Percentiles rank a stretch among this genome's conserved stretches.
Evolutionary conservation across 2,113 vertebrate genomes (phyloP).

Genomic region (Neopipo cinnamomea): DNA sequence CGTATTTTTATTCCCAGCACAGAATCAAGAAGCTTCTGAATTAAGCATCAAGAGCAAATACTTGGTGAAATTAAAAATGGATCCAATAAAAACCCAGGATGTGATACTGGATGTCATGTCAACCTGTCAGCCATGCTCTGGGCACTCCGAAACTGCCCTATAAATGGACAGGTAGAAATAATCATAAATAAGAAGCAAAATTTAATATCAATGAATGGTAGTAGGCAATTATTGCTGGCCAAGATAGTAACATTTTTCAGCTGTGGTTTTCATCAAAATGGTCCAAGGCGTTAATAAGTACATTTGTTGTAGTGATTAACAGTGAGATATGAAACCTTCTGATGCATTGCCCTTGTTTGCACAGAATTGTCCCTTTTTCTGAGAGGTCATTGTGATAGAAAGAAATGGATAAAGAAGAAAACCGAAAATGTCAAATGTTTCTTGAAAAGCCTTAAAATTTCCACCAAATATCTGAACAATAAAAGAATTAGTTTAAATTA

Average conservation of each 20-base stretch:
- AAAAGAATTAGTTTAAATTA: neutral
- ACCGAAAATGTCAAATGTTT: neutral
- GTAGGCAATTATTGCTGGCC: neutral
- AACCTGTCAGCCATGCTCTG: neutral
- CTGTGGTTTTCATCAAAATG: neutral
- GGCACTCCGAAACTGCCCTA: neutral
- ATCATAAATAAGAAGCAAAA: neutral
- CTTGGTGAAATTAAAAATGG: constrained; percentile 25
- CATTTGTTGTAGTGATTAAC: neutral
- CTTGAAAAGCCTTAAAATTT: neutral
- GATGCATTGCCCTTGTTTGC: neutral
- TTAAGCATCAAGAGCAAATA: constrained; percentile 15
- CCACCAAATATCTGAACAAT: neutral
- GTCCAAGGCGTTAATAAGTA: neutral
- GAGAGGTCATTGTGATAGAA: neutral
- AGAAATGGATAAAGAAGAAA: neutral
- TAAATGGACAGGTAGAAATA: neutral
- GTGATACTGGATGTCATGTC: neutral
- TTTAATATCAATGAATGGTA: neutral
- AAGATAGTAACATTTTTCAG: neutral
- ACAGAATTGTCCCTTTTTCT: neutral
- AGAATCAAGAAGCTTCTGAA: constrained; percentile 23
- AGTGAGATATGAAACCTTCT: neutral
- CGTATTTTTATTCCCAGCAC: constrained; percentile 15
- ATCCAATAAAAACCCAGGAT: neutral